Evolutionary conservation across 1,140 invertebrate genomes (phyloP).

Genomic region (Sitodiplosis mosellana): DNA sequence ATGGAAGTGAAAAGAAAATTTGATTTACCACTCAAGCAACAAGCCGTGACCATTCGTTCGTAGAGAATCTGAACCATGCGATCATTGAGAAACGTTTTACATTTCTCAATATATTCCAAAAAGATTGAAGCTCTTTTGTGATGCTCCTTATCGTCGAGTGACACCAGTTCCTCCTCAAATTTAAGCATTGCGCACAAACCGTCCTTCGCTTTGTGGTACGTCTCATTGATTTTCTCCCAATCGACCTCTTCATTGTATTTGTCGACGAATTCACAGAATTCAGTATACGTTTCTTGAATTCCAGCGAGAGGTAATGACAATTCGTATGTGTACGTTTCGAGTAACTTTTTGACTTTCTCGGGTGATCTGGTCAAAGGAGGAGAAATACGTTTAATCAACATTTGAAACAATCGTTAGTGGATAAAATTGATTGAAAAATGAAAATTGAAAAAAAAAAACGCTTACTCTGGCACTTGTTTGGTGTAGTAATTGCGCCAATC

Average conservation of each 20-base stretch:
- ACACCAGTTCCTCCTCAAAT: constrained; percentile 16
- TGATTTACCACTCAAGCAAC: constrained; percentile 9
- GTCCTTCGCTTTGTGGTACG: constrained; percentile 8
- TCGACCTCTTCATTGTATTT: neutral
- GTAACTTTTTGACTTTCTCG: constrained; percentile 12
- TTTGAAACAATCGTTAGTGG: no score
- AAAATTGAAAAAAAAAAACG: no score
- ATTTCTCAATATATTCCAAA: constrained; percentile 7
- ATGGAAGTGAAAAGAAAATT: no score
- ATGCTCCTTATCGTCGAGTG: constrained; percentile 12
- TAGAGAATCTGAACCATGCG: constrained; percentile 9
- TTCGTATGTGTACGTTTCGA: constrained; percentile 19
- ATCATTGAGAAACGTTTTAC: constrained; percentile 8
- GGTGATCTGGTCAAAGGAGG: no score
- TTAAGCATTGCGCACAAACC: constrained; percentile 14
- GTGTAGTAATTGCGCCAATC: constrained; percentile 4
- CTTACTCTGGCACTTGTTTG: neutral
- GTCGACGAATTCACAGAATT: constrained; percentile 15
- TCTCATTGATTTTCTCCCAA: constrained; percentile 7
- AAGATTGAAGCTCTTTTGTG: constrained; percentile 14
- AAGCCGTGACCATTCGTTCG: constrained; percentile 11
- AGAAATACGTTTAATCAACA: no score
- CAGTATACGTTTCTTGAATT: constrained; percentile 24
- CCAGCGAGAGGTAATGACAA: constrained; percentile 21
- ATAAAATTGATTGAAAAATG: no score